Evolutionary conservation across 1,140 invertebrate genomes (phyloP), one percentile per base, ranked within the genome.

Genomic region (Leptinotarsa defecta): DNA sequence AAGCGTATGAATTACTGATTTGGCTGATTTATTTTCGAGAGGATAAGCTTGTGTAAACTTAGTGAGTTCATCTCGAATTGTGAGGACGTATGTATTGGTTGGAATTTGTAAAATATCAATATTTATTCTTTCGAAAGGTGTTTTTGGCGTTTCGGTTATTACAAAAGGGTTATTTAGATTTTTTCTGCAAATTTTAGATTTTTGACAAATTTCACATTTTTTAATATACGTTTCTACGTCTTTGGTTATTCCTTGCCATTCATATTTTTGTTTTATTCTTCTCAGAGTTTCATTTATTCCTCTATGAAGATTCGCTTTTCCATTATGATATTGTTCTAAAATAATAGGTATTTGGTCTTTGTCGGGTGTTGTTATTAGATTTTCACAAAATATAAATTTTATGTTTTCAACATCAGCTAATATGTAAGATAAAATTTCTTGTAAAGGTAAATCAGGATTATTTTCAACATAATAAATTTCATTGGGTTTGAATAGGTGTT

Each of bases 171-270:
- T 52, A 48, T 52, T 73, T 61, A 76, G 34, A 49, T 71, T 77
- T 74, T 74, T 74, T 34, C 73, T n/a, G 48, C 68, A 74, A n/a
- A 71, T 49, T 74, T 77, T 73, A 22, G 64, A 22, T 70, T 76
- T 76, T 70, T 76, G 71, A 73, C 71, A 76, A 24, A 57, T 76
- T 76, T 76, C 65, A 34, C 75, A 76, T 52, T 49, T n/a, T 68
- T 73, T 67, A 0, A 72, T 68, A 52, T 49, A 68, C 15, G 61
- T 76, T 43, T 76, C 71, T n/a, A 76, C 65, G 17, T 72, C 62
- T 57, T 72, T 72, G 17, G 52, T 20, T 15, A 76, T 34, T 19
- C 74, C 48, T 67, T 13, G 19, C 75, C 75, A 76, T 48, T 76
- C 43, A 49, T 73, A 76, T 64, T 73, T 65, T 76, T 73, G 61